Percentiles rank a stretch among this genome's conserved stretches.
Evolutionary conservation across 30 jellyfish, hydroid and myxozoan species (phyloP).

Genomic region (Chironex yamaguchii): DNA sequence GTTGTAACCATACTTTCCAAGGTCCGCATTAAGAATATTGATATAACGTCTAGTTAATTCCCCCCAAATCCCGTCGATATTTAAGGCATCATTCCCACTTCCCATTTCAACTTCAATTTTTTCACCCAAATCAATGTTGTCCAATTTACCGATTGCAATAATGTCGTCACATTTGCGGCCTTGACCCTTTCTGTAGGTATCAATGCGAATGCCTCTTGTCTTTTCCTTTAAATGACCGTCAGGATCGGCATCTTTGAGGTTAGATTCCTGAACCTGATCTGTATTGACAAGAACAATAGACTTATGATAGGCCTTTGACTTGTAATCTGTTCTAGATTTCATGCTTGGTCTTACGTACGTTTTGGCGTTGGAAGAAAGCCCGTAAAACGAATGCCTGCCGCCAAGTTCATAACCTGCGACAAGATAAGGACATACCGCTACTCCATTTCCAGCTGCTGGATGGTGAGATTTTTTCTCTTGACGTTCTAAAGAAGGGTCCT

Average conservation of each 20-base stretch:
- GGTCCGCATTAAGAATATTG: constrained; percentile 37
- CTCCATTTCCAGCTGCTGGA: too few species aligned
- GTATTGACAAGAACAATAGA: constrained; percentile 19
- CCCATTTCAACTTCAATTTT: constrained; percentile 13
- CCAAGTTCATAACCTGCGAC: not conserved
- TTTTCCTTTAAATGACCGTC: not conserved
- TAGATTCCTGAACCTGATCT: constrained; percentile 15
- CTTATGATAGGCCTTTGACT: not conserved
- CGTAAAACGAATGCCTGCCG: constrained; percentile 8
- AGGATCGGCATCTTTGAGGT: not conserved
- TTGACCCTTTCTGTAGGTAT: constrained; percentile 1
- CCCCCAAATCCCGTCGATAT: constrained; percentile 45
- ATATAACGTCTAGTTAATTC: not conserved
- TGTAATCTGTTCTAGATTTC: not conserved
- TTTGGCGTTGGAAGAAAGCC: constrained; percentile 2
- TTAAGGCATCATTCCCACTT: constrained; percentile 52
- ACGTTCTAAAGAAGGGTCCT: too few species aligned
- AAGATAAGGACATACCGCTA: constrained; percentile 20
- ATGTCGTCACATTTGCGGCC: constrained; percentile 21
- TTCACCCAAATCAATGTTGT: constrained; percentile 3
- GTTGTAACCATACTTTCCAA: constrained; percentile 38
- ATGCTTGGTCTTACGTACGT: not conserved
- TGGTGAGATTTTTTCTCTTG: too few species aligned
- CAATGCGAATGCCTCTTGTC: constrained; percentile 13
- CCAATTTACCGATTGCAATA: constrained; percentile 28